Conservation (phyloP, 2,797 vertebrate species). For the Bovichtus variegatus region DNA sequence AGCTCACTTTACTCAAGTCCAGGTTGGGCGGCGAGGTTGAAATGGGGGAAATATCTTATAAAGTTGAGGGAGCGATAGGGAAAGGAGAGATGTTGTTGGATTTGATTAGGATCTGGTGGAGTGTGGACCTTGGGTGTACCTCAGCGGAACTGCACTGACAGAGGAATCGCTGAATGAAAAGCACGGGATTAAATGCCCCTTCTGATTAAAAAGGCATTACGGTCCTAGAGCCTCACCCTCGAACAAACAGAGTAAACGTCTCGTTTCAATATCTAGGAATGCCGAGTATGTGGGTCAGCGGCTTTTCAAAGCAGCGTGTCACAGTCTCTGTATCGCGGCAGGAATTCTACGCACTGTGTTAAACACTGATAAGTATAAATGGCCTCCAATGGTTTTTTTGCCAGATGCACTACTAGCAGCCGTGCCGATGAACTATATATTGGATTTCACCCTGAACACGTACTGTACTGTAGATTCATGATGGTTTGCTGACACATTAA, state of each 20-base stretch:
- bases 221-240: constrained; percentile 56
- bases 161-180: constrained; percentile 55
- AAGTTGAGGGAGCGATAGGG: constrained; percentile 49
- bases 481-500: neutral
- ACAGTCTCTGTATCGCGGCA: constrained; percentile 25
- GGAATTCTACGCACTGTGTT: constrained; percentile 38
- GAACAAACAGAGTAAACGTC: constrained; percentile 62
- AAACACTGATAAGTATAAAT: constrained; percentile 29
- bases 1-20: constrained; percentile 61
- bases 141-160: constrained; percentile 49
- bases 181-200: constrained; percentile 59
- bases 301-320: constrained; percentile 52
- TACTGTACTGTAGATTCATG: neutral
- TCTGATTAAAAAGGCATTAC: constrained; percentile 74
- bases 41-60: constrained; percentile 75
- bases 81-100: constrained; percentile 69
- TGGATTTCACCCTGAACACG: neutral
- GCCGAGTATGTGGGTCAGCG: constrained; percentile 43
- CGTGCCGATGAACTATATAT: neutral
- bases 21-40: constrained; percentile 32
- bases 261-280: constrained; percentile 65
- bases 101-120: constrained; percentile 69
- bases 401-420: neutral
- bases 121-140: constrained; percentile 65
- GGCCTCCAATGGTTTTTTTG: constrained; percentile 19